phyloP scores from a whole-genome alignment of 2,888 invertebrate genomes.

The Sarcophaga rosellei region DNA sequence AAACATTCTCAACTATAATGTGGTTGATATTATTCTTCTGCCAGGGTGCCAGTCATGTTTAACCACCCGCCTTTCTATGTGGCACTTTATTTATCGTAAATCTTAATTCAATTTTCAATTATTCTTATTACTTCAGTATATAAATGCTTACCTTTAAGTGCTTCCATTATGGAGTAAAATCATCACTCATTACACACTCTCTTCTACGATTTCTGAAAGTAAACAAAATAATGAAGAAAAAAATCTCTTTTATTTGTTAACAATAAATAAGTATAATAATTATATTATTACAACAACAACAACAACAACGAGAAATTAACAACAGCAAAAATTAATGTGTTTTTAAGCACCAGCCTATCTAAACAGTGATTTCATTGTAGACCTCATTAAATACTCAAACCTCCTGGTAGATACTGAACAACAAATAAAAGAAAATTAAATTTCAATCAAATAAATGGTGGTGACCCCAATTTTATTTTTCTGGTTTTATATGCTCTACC shows the following conservation, averaged over 20 bases:
- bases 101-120: no score
- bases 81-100: no score
- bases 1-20: no score
- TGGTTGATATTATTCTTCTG: no score
- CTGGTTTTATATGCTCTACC: no score
- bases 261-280: slow-evolving; percentile 12
- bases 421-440: slow-evolving; percentile 43
- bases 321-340: slow-evolving; percentile 21
- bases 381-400: slow-evolving; percentile 48
- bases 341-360: background rate
- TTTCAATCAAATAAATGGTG: slow-evolving; percentile 57
- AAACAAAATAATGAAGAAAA: slow-evolving; percentile 43
- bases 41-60: no score
- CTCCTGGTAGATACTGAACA: background rate
- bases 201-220: slow-evolving; percentile 30
- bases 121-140: no score
- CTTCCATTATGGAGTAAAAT: no score
- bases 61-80: no score
- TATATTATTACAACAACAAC: background rate
- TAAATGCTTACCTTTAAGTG: no score
- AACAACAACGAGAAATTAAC: background rate
- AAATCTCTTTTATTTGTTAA: slow-evolving; percentile 24
- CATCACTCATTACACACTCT: no score
- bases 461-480: slow-evolving; percentile 52
- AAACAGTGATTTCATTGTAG: slow-evolving; percentile 42